A percentile compares a stretch with the other conserved stretches of the same genome.
Evolutionary conservation across 2,888 invertebrate species (phyloP).

Genomic region (Leucophenga montana): DNA sequence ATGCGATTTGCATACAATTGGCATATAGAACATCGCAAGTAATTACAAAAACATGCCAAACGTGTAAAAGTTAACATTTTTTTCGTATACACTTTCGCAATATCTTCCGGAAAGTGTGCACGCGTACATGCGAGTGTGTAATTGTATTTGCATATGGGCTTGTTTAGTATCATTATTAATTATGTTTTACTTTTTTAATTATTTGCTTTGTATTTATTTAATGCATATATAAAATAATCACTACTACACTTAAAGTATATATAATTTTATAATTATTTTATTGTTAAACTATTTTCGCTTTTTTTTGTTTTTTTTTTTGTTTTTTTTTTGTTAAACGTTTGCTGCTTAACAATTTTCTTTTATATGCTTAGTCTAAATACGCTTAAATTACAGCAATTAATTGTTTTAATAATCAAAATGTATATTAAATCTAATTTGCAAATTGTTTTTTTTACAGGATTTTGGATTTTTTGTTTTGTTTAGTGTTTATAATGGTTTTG

Average conservation of each 20-base stretch:
- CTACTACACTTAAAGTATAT: slow-evolving; percentile 21
- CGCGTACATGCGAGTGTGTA: too few species aligned
- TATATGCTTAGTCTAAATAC: background rate
- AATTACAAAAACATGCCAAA: too few species aligned
- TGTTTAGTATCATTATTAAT: background rate
- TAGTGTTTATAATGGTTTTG: slow-evolving; percentile 7
- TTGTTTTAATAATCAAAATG: slow-evolving; percentile 4
- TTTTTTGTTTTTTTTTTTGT: background rate
- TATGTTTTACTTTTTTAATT: background rate
- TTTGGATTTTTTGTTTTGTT: background rate
- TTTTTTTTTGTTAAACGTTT: background rate
- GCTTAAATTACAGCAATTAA: slow-evolving; percentile 2
- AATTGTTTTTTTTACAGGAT: background rate
- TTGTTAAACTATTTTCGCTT: slow-evolving; percentile 4
- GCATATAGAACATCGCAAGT: too few species aligned
- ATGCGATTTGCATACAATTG: too few species aligned
- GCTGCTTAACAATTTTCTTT: slow-evolving; percentile 11
- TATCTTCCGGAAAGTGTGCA: too few species aligned
- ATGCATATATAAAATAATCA: slow-evolving; percentile 25
- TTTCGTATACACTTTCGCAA: too few species aligned
- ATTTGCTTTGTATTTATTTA: slow-evolving; percentile 12
- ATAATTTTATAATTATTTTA: slow-evolving; percentile 6
- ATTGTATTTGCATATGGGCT: background rate
- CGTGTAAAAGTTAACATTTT: too few species aligned
- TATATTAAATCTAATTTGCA: background rate